Conservation (phyloP, 2,888 invertebrate species). For the Selenia dentaria region DNA sequence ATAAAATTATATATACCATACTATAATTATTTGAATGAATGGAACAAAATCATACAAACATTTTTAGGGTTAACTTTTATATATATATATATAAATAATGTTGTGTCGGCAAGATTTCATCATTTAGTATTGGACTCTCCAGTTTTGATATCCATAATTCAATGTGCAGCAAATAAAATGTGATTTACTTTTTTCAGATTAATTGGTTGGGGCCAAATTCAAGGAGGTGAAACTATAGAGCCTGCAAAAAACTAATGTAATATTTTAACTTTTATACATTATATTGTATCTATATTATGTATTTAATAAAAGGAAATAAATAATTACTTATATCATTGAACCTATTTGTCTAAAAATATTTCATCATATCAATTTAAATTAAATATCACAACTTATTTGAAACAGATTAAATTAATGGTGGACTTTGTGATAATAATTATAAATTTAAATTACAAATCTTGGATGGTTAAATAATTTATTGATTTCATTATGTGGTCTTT, state of each 20-base stretch:
- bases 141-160: no score
- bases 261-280: slow-evolving; percentile 68
- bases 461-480: slow-evolving; percentile 70
- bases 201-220: slow-evolving; percentile 99
- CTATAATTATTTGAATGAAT: no score
- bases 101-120: no score
- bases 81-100: no score
- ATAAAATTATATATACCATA: no score
- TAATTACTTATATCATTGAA: slow-evolving; percentile 7
- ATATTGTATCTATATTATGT: slow-evolving; percentile 40
- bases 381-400: slow-evolving; percentile 21
- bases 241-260: slow-evolving; percentile 86
- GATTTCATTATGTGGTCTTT: slow-evolving; percentile 60
- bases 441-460: slow-evolving; percentile 21
- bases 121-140: no score
- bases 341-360: slow-evolving; percentile 6
- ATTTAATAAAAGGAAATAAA: slow-evolving; percentile 39
- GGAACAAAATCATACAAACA: no score
- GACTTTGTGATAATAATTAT: slow-evolving; percentile 24
- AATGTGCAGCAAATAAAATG: slow-evolving; percentile 2
- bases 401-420: slow-evolving; percentile 25
- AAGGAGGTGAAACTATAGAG: slow-evolving; percentile 97
- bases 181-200: slow-evolving; percentile 85
- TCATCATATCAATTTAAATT: slow-evolving; percentile 24
- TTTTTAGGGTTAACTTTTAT: no score